Evolutionary conservation across 2,888 invertebrate genomes (phyloP), one percentile per base, ranked within the genome.

Genomic region (Bibio marci): DNA sequence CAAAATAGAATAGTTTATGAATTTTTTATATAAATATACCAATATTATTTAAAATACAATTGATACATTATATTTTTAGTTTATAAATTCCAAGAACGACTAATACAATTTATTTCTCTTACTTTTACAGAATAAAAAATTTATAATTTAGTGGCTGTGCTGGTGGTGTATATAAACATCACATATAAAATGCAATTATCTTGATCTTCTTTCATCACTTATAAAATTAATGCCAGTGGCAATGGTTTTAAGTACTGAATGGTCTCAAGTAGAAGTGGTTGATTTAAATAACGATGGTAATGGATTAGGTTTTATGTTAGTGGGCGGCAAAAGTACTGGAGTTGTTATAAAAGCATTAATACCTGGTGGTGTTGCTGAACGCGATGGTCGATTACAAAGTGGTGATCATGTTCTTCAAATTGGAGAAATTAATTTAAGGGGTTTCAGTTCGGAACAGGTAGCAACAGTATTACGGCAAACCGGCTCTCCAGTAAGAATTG

Each of bases 241-340:
- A 50, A 76, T 76, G 76, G 76, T 76, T 76, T 74, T 97, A 68
- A 94, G 88, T 67, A 95, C 95, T 63, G 97, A 97, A 73, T 97
- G 94, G 94, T 92, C 92, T 53, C 95, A 97, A 73, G 91, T 98
- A 63, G 97, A 98, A 77, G 88, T 94, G 55, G 91, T 98, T 63
- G 95, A 97, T 66, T 74, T 98, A 53, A 74, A 83, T 51, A 97
- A 97, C 65, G 95, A 97, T 71, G 95, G 94, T 50, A 86, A 90
- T 54, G 94, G 95, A 39, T 75, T 97, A 52, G 98, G 98, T 46
- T 98, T 98, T 65, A 97, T 97, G 51, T 83, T 98, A 56, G 94
- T 98, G 51, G 98, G 98, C 48, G 90, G 90, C 30, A 77, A 91
- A 47, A 94, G 92, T 64, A 97, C 97, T 28, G 98, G 98, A 28